Percentiles rank a stretch among this genome's conserved stretches.
These are phyloP conservation scores for Pachyrhynchus sulphureomaculatus DNA, from an alignment of 1,140 invertebrate species.

Conservation along the genomic window DNA sequence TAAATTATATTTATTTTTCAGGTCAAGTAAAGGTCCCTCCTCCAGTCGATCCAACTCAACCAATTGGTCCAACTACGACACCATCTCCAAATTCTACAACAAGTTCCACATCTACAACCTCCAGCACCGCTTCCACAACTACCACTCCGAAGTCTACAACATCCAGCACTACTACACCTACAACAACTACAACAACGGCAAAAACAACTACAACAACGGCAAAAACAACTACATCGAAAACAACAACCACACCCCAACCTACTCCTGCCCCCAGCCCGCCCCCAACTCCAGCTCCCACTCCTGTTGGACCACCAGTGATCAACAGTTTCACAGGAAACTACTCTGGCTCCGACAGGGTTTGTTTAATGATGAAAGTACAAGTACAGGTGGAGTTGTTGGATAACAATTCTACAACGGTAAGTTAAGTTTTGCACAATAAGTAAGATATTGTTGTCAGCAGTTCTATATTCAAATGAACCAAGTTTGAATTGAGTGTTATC, in stretches of 20 bases:
- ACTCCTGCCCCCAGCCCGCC: conserved; percentile 30
- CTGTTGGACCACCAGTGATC: conserved; percentile 32
- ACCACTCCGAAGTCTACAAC: conserved; percentile 35
- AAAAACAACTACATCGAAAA: conserved; percentile 47
- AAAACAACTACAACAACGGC: conserved; percentile 41
- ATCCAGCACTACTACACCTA: conserved; percentile 29
- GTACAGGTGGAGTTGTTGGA: conserved; percentile 60
- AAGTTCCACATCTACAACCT: no score
- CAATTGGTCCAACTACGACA: conserved; percentile 39
- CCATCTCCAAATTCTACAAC: conserved; percentile 37
- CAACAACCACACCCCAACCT: conserved; percentile 41
- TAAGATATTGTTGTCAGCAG: no score
- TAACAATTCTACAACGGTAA: conserved; percentile 31
- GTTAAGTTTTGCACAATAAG: not conserved
- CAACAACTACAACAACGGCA: conserved; percentile 31
- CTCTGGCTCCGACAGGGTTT: conserved; percentile 53
- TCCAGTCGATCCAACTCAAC: conserved; percentile 29
- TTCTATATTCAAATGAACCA: no score
- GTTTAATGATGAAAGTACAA: conserved; percentile 64
- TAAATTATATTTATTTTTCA: no score
- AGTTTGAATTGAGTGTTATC: no score
- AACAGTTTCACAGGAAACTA: conserved; percentile 53
- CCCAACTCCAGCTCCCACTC: conserved; percentile 34
- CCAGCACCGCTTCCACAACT: conserved; percentile 20
- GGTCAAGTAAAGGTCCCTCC: no score